phyloP scores from a whole-genome alignment of 2,113 vertebrate species.

The Ellobius talpinus region DNA sequence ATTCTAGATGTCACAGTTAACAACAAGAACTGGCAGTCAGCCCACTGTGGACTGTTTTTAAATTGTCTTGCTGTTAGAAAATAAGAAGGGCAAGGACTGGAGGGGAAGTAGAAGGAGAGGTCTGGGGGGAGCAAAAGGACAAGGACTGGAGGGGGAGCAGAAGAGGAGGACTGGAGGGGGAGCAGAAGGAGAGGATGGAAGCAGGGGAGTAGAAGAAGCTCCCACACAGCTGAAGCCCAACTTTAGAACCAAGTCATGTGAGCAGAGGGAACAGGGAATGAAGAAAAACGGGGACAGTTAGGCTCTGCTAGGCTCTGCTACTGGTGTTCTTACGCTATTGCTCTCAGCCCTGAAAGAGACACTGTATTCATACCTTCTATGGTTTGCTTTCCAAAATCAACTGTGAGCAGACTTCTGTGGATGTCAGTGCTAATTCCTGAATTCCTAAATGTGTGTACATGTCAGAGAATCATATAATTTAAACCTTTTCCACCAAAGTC shows the following conservation, averaged over 20 bases:
- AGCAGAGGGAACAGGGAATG: background rate
- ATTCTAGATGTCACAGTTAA: background rate
- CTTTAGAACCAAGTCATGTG: background rate
- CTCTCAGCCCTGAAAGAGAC: background rate
- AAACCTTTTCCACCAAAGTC: background rate
- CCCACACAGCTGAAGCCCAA: background rate
- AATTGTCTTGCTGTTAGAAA: background rate
- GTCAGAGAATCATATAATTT: background rate
- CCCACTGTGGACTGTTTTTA: background rate
- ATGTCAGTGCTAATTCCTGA: no score
- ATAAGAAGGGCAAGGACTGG: background rate
- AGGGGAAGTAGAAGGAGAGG: background rate
- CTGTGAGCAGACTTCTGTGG: background rate
- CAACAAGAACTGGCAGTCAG: background rate
- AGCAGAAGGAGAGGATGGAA: no score
- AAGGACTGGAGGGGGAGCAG: no score
- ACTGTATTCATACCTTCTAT: background rate
- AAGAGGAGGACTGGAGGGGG: no score
- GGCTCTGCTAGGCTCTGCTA: background rate
- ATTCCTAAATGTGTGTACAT: background rate
- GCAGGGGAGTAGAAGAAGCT: fast-evolving
- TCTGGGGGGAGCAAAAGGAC: no score
- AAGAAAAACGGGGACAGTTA: background rate
- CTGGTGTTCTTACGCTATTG: background rate
- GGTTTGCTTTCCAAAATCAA: background rate